Conservation (phyloP, 2,888 invertebrate genomes). For the Drosophila pegasa region DNA sequence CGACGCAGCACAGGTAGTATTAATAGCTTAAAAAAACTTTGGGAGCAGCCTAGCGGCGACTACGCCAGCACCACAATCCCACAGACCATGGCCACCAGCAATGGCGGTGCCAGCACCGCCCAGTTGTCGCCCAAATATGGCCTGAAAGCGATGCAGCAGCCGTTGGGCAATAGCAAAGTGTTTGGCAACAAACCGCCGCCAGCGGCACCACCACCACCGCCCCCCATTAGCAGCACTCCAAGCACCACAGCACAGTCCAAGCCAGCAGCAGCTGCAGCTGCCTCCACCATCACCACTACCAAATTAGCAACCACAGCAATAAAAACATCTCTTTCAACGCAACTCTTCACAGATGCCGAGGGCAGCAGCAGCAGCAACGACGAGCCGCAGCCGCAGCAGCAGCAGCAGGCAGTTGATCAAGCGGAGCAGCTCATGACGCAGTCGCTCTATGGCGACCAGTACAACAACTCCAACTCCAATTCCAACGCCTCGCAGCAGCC, state of each 20-base stretch:
- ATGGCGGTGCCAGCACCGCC: conserved; percentile 12
- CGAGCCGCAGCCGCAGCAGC: conserved; percentile 27
- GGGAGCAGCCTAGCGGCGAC: conserved; percentile 88
- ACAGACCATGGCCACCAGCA: conserved; percentile 42
- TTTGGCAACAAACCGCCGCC: conserved; percentile 81
- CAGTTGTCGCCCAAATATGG: conserved; percentile 86
- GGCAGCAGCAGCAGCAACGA: conserved; percentile 28
- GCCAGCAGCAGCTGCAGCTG: conserved; percentile 45
- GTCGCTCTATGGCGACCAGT: conserved; percentile 68
- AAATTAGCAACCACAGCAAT: conserved; percentile 46
- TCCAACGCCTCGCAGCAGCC: conserved; percentile 5
- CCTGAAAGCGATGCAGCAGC: conserved; percentile 83
- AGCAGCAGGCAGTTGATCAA: not conserved
- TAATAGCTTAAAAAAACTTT: conserved; percentile 95
- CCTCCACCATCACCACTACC: conserved; percentile 31
- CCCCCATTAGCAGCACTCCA: conserved; percentile 71
- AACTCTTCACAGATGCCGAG: conserved; percentile 82
- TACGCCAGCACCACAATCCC: conserved; percentile 79
- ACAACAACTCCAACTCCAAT: conserved; percentile 30
- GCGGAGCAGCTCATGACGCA: conserved; percentile 72
- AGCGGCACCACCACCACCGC: conserved; percentile 83
- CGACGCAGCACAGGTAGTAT: conserved; percentile 96
- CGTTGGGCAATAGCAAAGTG: conserved; percentile 58
- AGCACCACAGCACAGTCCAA: conserved; percentile 69
- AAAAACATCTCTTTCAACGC: conserved; percentile 83